A percentile compares a stretch with the other conserved stretches of the same genome.
Conservation (phyloP, 2,888 invertebrate genomes). For the Coelogynopora nodosa region DNA sequence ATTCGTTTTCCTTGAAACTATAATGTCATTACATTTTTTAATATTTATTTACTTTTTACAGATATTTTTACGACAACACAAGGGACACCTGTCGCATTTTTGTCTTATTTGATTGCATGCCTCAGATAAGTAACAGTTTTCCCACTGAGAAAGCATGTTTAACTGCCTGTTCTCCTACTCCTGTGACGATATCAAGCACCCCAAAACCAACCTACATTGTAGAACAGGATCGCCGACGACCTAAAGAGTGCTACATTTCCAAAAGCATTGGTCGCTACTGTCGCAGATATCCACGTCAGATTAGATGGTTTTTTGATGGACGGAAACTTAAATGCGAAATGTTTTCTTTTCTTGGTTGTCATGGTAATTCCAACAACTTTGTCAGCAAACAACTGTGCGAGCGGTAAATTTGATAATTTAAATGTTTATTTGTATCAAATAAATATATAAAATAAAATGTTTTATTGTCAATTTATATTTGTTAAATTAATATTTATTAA, state of each 20-base stretch:
- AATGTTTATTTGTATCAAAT: too few relatives aligned
- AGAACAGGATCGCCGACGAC: background rate
- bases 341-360: slow-evolving; percentile 40
- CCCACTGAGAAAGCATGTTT: background rate
- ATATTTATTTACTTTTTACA: too few relatives aligned
- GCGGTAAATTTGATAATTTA: slow-evolving; percentile 20
- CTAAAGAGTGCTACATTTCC: background rate
- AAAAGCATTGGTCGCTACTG: background rate
- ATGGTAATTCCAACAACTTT: slow-evolving; percentile 43
- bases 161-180: background rate
- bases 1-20: too few relatives aligned
- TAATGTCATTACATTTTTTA: too few relatives aligned
- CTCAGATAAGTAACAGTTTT: background rate
- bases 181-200: background rate
- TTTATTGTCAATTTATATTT: too few relatives aligned
- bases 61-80: background rate
- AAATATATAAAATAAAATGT: too few relatives aligned
- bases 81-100: background rate
- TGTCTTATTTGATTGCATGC: background rate
- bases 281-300: background rate
- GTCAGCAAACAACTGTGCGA: slow-evolving; percentile 15
- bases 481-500: too few relatives aligned
- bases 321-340: background rate
- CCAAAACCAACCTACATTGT: background rate
- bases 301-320: slow-evolving; percentile 40